Percentiles rank a stretch among this genome's conserved stretches.
Evolutionary conservation across 2,888 invertebrate genomes (phyloP).

Genomic region (Drosophila yooni): DNA sequence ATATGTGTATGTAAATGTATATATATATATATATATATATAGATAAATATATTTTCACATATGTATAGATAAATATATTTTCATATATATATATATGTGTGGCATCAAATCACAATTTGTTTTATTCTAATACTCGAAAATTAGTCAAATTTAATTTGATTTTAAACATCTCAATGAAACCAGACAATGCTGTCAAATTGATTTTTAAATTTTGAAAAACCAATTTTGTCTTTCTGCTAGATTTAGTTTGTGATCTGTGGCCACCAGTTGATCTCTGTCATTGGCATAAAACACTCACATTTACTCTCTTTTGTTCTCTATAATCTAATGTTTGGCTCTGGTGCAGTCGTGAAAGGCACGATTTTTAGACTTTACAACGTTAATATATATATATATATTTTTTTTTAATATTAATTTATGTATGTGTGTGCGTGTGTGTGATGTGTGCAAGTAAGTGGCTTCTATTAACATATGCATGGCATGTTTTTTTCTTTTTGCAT

Average conservation of each 20-base stretch:
- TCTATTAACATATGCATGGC: conserved; percentile 51
- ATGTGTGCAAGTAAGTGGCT: conserved; percentile 37
- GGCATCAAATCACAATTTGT: conserved; percentile 63
- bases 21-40: conserved; percentile 10
- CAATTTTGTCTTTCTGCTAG: conserved; percentile 6
- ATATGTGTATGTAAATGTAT: conserved; percentile 26
- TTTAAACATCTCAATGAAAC: conserved; percentile 16
- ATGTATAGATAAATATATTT: conserved; percentile 38
- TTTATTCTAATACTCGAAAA: conserved; percentile 52
- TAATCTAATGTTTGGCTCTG: conserved; percentile 26
- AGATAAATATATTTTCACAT: neutral
- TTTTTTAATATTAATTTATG: conserved; percentile 15
- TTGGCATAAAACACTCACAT: conserved; percentile 14
- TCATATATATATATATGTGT: conserved; percentile 41
- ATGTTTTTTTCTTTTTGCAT: conserved; percentile 27
- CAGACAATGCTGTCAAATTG: conserved; percentile 35
- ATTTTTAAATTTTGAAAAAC: conserved; percentile 25
- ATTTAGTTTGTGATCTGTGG: conserved; percentile 23
- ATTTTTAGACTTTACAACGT: conserved; percentile 28
- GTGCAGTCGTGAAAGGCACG: conserved; percentile 59
- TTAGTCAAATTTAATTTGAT: conserved; percentile 23
- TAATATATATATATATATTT: conserved; percentile 2
- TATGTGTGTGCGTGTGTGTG: conserved; percentile 28
- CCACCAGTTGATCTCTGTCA: conserved; percentile 10
- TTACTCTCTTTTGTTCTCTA: conserved; percentile 18